Percentiles rank a stretch among this genome's conserved stretches.
phyloP scores from a whole-genome alignment of 1,140 invertebrate species.

The Micrasema longulum region DNA sequence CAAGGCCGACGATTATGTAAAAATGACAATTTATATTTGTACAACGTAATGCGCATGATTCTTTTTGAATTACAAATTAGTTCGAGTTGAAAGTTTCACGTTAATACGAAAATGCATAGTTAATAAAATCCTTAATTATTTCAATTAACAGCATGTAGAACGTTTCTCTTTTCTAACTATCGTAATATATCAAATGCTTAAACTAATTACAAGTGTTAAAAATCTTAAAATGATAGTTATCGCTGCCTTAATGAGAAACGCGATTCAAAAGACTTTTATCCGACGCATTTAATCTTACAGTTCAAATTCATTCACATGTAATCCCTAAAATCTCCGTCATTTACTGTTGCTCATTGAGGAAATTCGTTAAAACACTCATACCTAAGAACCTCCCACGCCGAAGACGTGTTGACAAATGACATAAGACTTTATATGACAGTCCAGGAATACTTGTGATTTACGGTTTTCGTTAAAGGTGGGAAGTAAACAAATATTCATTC shows the following conservation, averaged over 20 bases:
- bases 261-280: background rate
- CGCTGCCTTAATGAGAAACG: background rate
- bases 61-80: too few relatives aligned
- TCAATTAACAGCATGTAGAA: too few relatives aligned
- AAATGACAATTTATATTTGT: too few relatives aligned
- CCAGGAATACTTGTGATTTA: conserved; percentile 4
- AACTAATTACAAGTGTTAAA: background rate
- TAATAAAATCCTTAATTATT: too few relatives aligned
- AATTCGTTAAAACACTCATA: background rate
- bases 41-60: too few relatives aligned
- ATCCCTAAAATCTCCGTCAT: conserved; percentile 26
- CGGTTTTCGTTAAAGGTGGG: too few relatives aligned
- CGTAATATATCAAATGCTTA: too few relatives aligned
- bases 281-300: background rate
- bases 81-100: too few relatives aligned
- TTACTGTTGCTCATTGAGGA: background rate
- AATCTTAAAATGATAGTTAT: background rate
- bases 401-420: conserved; percentile 38
- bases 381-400: background rate
- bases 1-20: too few relatives aligned
- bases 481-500: too few relatives aligned
- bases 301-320: conserved; percentile 8
- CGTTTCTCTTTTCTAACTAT: too few relatives aligned
- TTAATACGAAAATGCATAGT: too few relatives aligned
- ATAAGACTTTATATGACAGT: conserved; percentile 26